Evolutionary conservation across 2,888 invertebrate species (phyloP), one percentile per base, ranked within the genome.

Genomic region (Mayetiola destructor): DNA sequence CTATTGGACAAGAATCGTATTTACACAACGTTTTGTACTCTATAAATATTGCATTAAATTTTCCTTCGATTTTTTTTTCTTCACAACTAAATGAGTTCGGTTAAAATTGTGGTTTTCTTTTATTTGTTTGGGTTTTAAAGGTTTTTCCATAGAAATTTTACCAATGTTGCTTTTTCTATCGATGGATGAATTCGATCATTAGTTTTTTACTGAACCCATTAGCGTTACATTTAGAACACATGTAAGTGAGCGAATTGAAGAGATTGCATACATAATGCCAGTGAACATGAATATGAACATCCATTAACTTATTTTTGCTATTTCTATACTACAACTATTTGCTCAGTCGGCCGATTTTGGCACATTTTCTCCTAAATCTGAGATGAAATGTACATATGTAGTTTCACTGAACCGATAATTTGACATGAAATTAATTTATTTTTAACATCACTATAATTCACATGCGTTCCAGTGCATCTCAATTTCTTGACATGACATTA

Each of bases 351-450:
- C n/a, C n/a, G n/a, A n/a, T n/a, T n/a, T n/a, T n/a, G n/a, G n/a
- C n/a, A n/a, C n/a, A n/a, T n/a, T n/a, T n/a, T n/a, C n/a, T n/a
- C n/a, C n/a, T n/a, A n/a, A n/a, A n/a, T n/a, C n/a, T 42, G 23
- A 21, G 14, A 14, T 3, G 18, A 2, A 27, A n/a, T 16, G 27
- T 27, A 27, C 5, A 27, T n/a, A 10, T 42, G 42, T 42, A 23
- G 8, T 42, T 42, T 10, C 48, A 48, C 3, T 48, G 27, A 48
- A 27, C 48, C 27, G 27, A 27, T 48, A 48, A n/a, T 48, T 48
- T 27, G 27, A 48, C 48, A 27, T 27, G n/a, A 48, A 48, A 48
- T 48, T 48, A 48, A 48, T 48, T 48, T 48, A 48, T 48, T 48
- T 48, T 27, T 48, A 48, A 48, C 48, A 48, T 48, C 48, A 48